Evolutionary conservation across 2,113 vertebrate genomes (phyloP), one percentile per base, ranked within the genome.

Genomic region (Onychostoma macrolepis): DNA sequence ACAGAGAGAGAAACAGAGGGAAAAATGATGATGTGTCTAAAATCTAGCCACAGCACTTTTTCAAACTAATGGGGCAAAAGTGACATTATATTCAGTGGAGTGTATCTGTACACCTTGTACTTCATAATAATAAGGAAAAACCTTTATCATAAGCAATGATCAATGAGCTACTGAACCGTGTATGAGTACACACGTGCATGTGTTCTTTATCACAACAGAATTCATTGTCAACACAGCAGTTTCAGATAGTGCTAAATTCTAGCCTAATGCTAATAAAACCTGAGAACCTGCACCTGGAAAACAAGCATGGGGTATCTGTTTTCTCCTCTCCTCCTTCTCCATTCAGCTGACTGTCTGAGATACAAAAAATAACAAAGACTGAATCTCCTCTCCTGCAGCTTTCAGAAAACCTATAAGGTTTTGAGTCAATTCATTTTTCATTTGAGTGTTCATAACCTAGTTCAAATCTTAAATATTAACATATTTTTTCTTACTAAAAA

Each of bases 11-110:
- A 38, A 48, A n/a, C 7, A n/a, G 17, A 58, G 43, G 13, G 45
- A 28, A 77, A 43, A 87, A 83, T 87, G 17, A 87, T 83, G 74
- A 84, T 15, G 48, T 78, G 36, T 38, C 19, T 77, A 61, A 77
- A 83, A 65, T 77, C 26, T 38, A 28, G 63, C 45, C 61, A 65
- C 43, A 33, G 58, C 58, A 43, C 19, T 83, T 83, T 56, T 26
- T 87, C 48, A 84, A 13, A 26, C 61, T 56, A 69, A 83, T 83
- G 28, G 21, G 30, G 21, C 50, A 77, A 56, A 61, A 30, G 72
- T 28, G 36, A 85, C 71, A 58, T 26, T 53, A 84, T 56, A 45
- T 41, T 63, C n/a, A 19, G 48, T 67, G 28, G 50, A 4, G 30
- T 67, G 26, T 48, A 36, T 50, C n/a, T 50, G 21, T 11, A 36